Evolutionary conservation across 2,888 invertebrate species (phyloP).

Genomic region (Aethes cnicana): DNA sequence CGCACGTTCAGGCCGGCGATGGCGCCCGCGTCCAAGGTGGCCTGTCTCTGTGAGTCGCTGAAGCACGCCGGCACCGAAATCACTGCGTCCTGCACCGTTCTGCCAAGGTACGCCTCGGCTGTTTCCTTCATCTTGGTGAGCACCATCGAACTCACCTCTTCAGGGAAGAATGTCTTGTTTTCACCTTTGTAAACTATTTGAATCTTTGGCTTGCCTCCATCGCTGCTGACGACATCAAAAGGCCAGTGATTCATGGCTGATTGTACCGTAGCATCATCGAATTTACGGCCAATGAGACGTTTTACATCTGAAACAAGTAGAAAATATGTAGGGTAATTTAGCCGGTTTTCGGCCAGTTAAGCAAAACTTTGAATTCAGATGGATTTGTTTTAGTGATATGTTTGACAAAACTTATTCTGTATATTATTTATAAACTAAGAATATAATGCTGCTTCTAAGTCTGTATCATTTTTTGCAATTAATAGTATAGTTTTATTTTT

Average conservation of each 20-base stretch:
- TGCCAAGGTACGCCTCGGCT: constrained; percentile 93
- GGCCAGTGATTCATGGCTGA: constrained; percentile 97
- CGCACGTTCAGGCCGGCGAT: constrained; percentile 95
- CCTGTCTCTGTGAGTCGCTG: constrained; percentile 95
- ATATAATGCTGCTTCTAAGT: too few species aligned
- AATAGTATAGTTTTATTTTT: too few species aligned
- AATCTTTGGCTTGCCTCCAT: constrained; percentile 90
- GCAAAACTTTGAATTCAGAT: constrained; percentile 4
- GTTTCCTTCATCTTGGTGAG: constrained; percentile 96
- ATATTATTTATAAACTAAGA: too few species aligned
- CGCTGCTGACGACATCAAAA: constrained; percentile 92
- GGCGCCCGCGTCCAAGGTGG: constrained; percentile 95
- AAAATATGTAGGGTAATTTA: constrained; percentile 29
- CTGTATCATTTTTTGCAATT: too few species aligned
- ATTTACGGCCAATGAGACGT: constrained; percentile 95
- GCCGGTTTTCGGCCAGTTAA: constrained; percentile 11
- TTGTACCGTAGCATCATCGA: constrained; percentile 94
- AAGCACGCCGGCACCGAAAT: constrained; percentile 96
- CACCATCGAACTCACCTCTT: constrained; percentile 96
- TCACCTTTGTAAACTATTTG: constrained; percentile 94
- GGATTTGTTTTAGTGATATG: constrained; percentile 68
- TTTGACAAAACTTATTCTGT: too few species aligned
- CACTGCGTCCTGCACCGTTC: constrained; percentile 91
- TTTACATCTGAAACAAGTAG: constrained; percentile 91
- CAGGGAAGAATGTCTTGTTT: constrained; percentile 93